Evolutionary conservation across 1,140 invertebrate genomes (phyloP), one percentile per base, ranked within the genome.

Genomic region (Kradibia gibbosae): DNA sequence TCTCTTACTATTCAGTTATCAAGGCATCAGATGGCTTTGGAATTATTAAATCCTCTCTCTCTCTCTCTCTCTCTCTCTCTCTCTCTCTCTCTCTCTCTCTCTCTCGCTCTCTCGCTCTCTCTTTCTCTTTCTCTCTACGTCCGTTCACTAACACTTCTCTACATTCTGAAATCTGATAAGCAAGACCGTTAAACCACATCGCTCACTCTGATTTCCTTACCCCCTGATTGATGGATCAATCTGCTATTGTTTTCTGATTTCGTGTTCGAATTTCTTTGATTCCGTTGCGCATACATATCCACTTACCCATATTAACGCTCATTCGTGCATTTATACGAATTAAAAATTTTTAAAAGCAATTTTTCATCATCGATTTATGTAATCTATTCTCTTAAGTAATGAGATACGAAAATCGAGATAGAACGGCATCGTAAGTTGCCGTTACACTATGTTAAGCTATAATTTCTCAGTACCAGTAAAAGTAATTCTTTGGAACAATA

Each of bases 101-200:
- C n/a, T n/a, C n/a, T n/a, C n/a, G n/a, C n/a, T n/a, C n/a, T n/a
- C n/a, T n/a, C 39, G 28, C 53, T 65, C 25, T n/a, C n/a, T 25
- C 48, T 31, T 65, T 20, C 31, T 36, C 31, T 20, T 65, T 36
- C 4, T 11, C 31, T 28, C 34, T 1, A 4, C 8, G 20, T 3
- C 1, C 65, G 17, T 31, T 8, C 31, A 7, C 50, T 28, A 50
- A 28, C 55, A 13, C 36, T 8, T n/a, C 17, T n/a, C 48, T 42
- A 50, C 34, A 79, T 71, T 50, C 65, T 28, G 36, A 45, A 72
- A 79, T 79, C 78, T 48, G 65, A 72, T 48, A 60, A 79, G 39
- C 62, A 31, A 7, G 13, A 25, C n/a, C 48, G 67, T 71, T 72
- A 71, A 71, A 79, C 36, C 42, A 20, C 53, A 28, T 39, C 22